Conservation (phyloP, 2,113 vertebrate genomes). For the Elaphurus davidianus region DNA sequence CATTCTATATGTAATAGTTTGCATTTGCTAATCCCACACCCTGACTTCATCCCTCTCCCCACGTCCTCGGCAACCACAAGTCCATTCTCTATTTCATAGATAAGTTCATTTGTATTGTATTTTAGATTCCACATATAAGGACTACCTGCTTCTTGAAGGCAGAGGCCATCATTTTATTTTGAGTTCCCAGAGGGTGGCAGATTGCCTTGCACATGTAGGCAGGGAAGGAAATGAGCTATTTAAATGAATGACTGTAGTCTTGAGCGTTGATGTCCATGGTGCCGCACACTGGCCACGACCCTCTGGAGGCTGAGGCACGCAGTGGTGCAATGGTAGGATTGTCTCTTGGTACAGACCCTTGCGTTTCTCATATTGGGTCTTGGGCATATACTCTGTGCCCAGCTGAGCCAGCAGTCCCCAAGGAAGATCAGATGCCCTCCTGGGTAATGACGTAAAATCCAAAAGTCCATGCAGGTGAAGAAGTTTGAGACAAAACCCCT, state of each 20-base stretch:
- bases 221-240: background rate
- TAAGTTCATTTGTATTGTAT: background rate
- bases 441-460: background rate
- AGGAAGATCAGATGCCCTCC: background rate
- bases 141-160: background rate
- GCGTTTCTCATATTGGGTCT: background rate
- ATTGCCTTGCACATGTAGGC: background rate
- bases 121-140: background rate
- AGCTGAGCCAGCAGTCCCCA: background rate
- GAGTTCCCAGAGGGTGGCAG: background rate
- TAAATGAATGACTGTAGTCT: background rate
- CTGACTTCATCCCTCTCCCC: background rate
- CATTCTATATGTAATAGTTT: background rate
- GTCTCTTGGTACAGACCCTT: background rate
- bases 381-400: background rate
- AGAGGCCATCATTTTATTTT: background rate
- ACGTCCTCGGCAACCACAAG: background rate
- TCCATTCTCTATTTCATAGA: background rate
- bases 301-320: fast-evolving
- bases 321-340: background rate
- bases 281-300: fast-evolving
- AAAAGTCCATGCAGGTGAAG: background rate
- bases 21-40: background rate
- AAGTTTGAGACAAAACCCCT: background rate
- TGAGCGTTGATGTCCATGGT: background rate